phyloP scores from a whole-genome alignment of 2,113 vertebrate species.

The Puntigrus tetrazona region DNA sequence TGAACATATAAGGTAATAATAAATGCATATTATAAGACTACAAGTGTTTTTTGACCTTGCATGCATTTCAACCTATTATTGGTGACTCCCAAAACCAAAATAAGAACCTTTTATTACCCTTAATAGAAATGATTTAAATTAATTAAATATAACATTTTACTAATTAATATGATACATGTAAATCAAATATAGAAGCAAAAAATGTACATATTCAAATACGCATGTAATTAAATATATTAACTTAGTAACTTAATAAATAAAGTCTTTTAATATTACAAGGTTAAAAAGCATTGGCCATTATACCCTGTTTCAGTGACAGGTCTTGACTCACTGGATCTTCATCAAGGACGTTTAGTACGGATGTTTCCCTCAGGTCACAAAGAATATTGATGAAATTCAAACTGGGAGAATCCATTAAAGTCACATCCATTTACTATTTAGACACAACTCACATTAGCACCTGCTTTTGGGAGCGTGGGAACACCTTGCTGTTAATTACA shows the following conservation, averaged over 20 bases:
- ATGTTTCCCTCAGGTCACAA: slow-evolving; percentile 11
- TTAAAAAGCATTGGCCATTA: neutral
- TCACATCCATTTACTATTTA: slow-evolving; percentile 24
- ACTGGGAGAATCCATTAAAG: slow-evolving; percentile 42
- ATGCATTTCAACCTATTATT: no score
- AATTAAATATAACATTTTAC: neutral
- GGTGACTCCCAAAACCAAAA: no score
- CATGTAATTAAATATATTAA: neutral
- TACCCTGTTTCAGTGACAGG: neutral
- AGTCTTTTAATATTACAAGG: neutral
- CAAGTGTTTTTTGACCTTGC: no score
- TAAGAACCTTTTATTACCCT: no score
- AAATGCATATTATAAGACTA: no score
- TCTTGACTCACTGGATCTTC: neutral
- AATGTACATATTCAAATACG: neutral
- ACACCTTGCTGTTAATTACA: slow-evolving; percentile 41
- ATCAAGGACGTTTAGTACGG: slow-evolving; percentile 12
- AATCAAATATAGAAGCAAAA: neutral
- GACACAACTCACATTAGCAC: slow-evolving; percentile 10
- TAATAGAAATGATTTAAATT: no score
- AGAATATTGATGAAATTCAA: slow-evolving; percentile 29
- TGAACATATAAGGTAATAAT: no score
- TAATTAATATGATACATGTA: neutral
- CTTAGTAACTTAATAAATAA: neutral
- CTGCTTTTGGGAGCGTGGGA: slow-evolving; percentile 32